These are phyloP conservation scores for Chelonia mydas DNA, from an alignment of 2,797 vertebrate species.

Conservation along the genomic window DNA sequence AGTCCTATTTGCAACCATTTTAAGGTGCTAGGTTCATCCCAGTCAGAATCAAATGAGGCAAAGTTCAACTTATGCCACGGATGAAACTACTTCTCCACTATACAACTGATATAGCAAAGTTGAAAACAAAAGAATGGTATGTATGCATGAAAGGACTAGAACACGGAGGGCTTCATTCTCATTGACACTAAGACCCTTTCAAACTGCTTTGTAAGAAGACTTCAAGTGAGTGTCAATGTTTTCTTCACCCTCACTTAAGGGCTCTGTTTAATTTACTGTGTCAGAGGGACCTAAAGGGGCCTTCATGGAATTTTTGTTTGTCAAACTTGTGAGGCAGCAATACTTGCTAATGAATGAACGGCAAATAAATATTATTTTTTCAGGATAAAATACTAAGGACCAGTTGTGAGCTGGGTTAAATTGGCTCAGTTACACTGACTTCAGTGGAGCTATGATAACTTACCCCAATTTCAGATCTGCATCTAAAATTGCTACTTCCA, in stretches of 20 bases:
- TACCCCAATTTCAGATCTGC: background rate
- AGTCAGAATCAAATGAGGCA: background rate
- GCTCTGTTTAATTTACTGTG: background rate
- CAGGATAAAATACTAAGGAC: too few species aligned
- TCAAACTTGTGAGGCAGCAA: too few species aligned
- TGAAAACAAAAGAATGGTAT: background rate
- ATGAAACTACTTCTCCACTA: background rate
- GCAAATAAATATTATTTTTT: background rate
- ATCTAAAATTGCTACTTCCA: too few species aligned
- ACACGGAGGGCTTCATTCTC: background rate
- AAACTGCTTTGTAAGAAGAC: background rate
- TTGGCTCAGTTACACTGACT: background rate
- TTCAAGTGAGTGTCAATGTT: background rate
- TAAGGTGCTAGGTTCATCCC: background rate
- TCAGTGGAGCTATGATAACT: background rate
- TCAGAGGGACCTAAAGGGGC: background rate
- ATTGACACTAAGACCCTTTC: background rate
- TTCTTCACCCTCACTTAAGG: background rate
- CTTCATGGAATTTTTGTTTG: background rate
- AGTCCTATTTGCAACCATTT: background rate
- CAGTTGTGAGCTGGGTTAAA: background rate
- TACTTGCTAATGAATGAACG: too few species aligned
- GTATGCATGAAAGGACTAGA: background rate
- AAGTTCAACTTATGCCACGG: background rate
- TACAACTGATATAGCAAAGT: background rate